These are phyloP conservation scores for Heterohyrax brucei DNA, from an alignment of 2,797 vertebrate species.

Conservation along the genomic window DNA sequence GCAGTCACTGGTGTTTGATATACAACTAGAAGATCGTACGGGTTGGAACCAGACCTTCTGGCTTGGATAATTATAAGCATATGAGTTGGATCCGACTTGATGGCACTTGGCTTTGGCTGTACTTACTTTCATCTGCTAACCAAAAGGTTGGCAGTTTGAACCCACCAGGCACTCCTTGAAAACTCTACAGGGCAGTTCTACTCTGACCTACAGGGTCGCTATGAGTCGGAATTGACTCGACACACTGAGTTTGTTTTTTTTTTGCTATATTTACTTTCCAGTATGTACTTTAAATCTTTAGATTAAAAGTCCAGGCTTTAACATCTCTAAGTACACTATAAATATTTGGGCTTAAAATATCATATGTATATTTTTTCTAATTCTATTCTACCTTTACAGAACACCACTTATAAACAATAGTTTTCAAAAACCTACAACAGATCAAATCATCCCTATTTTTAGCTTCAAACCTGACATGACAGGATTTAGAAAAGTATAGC, in stretches of 20 bases:
- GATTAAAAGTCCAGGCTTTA: constrained; percentile 77
- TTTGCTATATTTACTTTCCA: constrained; percentile 55
- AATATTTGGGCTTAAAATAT: constrained; percentile 83
- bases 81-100: too few species aligned
- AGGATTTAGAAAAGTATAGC: constrained; percentile 64
- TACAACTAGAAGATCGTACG: neutral
- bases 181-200: too few species aligned
- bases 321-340: constrained; percentile 85
- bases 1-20: neutral
- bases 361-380: constrained; percentile 60
- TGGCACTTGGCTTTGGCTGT: too few species aligned
- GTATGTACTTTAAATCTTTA: constrained; percentile 81
- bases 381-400: constrained; percentile 69
- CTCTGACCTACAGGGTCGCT: too few species aligned
- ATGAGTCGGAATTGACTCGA: too few species aligned
- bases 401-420: constrained; percentile 55
- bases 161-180: too few species aligned
- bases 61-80: constrained; percentile 84
- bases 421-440: neutral
- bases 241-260: too few species aligned
- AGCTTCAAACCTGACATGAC: constrained; percentile 52
- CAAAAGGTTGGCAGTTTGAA: too few species aligned
- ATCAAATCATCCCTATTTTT: constrained; percentile 77
- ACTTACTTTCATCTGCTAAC: too few species aligned
- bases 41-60: constrained; percentile 22